Percentiles rank a stretch among this genome's conserved stretches.
These are phyloP conservation scores for Saccostrea echinata DNA, from an alignment of 1,140 invertebrate species.

Conservation along the genomic window DNA sequence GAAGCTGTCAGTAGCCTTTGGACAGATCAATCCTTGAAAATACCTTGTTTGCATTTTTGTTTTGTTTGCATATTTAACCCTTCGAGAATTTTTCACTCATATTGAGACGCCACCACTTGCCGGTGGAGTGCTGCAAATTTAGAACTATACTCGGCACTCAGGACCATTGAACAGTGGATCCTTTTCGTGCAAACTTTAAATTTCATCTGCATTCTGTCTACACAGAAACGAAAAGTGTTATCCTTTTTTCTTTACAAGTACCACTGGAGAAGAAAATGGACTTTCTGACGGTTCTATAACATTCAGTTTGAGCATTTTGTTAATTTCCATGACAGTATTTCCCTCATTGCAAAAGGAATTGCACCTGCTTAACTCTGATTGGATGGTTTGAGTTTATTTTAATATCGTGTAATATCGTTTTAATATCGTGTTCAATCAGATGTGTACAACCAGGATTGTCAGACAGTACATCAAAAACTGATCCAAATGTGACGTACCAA, in stretches of 20 bases:
- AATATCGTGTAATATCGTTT: no score
- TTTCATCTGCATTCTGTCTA: neutral
- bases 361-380: slow-evolving; percentile 18
- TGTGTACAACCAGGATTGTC: neutral
- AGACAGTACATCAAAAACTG: neutral
- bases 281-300: slow-evolving; percentile 3
- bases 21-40: slow-evolving; percentile 80
- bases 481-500: neutral
- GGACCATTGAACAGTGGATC: no score
- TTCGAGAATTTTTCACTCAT: neutral
- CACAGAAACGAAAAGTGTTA: neutral
- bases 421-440: neutral
- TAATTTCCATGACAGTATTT: slow-evolving; percentile 68
- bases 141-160: no score
- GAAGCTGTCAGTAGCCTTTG: slow-evolving; percentile 80
- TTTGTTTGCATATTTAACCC: slow-evolving; percentile 69
- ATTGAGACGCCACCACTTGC: no score
- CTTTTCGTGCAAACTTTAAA: neutral
- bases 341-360: slow-evolving; percentile 54
- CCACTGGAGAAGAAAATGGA: neutral
- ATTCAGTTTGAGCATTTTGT: slow-evolving; percentile 21
- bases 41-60: slow-evolving; percentile 68
- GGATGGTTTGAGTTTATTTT: neutral
- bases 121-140: no score
- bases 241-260: neutral